Conservation (phyloP, 2,113 vertebrate genomes). For the Formicarius rufipectus region DNA sequence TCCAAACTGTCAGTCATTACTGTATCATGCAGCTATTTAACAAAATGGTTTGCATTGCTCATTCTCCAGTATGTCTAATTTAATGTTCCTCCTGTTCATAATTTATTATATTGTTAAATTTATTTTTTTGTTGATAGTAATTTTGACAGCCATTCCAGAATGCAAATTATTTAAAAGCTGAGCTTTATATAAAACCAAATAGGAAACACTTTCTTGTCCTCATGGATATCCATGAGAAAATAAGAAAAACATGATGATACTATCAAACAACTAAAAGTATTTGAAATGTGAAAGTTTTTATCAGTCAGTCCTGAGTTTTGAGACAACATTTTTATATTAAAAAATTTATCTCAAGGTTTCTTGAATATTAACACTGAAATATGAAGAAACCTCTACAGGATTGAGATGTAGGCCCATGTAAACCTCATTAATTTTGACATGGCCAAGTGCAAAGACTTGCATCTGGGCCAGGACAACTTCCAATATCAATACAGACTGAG, state of each 20-base stretch:
- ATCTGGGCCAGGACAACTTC: accelerated
- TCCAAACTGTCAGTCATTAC: background rate
- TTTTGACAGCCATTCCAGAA: background rate
- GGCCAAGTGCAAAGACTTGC: background rate
- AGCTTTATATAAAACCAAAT: background rate
- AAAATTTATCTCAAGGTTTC: background rate
- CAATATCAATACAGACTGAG: background rate
- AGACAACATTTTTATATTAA: background rate
- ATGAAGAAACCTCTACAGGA: background rate
- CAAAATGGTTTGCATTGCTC: background rate
- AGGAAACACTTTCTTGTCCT: background rate
- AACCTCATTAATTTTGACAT: background rate
- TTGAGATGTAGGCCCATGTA: background rate
- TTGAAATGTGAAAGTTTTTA: background rate
- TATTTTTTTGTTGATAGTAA: background rate
- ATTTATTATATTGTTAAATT: background rate
- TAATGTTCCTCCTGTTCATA: background rate
- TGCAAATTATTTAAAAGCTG: background rate
- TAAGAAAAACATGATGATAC: background rate
- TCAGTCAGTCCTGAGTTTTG: background rate
- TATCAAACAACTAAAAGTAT: background rate
- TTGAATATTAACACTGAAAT: background rate
- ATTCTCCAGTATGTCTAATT: background rate
- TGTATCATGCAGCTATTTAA: background rate
- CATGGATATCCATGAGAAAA: background rate